phyloP scores from a whole-genome alignment of 2,113 vertebrate species.

The Balaeniceps rex region DNA sequence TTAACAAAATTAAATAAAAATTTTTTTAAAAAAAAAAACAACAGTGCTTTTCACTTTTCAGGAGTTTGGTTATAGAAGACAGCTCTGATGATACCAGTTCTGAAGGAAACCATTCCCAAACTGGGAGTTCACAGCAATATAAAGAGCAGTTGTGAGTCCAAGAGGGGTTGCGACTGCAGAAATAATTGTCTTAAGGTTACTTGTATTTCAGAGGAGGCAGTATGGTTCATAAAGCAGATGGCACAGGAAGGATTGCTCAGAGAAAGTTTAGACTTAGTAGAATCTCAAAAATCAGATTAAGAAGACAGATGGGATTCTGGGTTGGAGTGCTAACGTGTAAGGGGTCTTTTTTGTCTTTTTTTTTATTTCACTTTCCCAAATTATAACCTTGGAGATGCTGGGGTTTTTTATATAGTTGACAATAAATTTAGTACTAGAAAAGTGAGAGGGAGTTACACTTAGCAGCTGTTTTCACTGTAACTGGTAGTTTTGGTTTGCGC shows the following conservation, averaged over 20 bases:
- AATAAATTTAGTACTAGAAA: slow-evolving; percentile 15
- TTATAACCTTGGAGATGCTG: not conserved
- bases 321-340: not conserved
- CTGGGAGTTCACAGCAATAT: not conserved
- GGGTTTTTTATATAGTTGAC: not conserved
- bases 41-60: not conserved
- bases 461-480: not conserved
- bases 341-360: not conserved
- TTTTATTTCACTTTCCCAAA: not conserved
- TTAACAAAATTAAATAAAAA: too few relatives aligned
- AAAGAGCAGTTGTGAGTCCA: not conserved
- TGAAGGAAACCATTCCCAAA: not conserved
- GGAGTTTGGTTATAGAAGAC: not conserved
- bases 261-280: slow-evolving; percentile 45
- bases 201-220: not conserved
- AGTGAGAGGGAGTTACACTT: not conserved
- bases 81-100: not conserved
- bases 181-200: not conserved
- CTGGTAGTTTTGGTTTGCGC: not conserved
- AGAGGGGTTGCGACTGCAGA: not conserved
- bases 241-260: slow-evolving; percentile 30
- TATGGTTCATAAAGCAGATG: slow-evolving; percentile 40
- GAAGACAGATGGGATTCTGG: slow-evolving; percentile 28
- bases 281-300: slow-evolving; percentile 53
- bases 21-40: too few relatives aligned